These are phyloP conservation scores for Pectinophora gossypiella DNA, from an alignment of 1,140 invertebrate genomes.

Conservation along the genomic window DNA sequence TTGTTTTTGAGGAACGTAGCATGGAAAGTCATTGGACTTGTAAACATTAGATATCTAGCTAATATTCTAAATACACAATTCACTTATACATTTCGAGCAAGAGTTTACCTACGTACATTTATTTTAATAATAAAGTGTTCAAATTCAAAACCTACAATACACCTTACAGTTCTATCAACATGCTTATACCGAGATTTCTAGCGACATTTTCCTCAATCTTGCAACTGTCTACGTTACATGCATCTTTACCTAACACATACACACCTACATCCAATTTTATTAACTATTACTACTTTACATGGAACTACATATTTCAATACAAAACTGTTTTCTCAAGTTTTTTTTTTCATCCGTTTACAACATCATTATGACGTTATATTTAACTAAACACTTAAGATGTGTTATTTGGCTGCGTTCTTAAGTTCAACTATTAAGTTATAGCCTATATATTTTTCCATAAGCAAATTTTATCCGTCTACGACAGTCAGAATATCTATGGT, in stretches of 20 bases:
- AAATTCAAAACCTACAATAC: too few species aligned
- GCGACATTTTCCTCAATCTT: background rate
- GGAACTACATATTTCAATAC: constrained; percentile 22
- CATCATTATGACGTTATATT: background rate
- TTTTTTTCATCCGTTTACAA: background rate
- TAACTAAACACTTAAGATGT: too few species aligned
- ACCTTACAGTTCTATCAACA: background rate
- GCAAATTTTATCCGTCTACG: background rate
- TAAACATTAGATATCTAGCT: too few species aligned
- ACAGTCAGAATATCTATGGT: background rate
- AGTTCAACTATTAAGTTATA: background rate
- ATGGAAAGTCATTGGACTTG: too few species aligned
- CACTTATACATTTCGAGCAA: background rate
- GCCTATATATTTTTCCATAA: background rate
- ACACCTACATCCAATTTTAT: constrained; percentile 38
- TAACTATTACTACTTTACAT: constrained; percentile 41
- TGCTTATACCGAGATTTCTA: background rate
- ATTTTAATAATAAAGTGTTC: too few species aligned
- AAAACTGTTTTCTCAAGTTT: background rate
- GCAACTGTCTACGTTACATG: constrained; percentile 42
- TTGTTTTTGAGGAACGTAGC: too few species aligned
- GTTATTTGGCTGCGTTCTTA: background rate
- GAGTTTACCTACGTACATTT: background rate
- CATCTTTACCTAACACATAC: constrained; percentile 53
- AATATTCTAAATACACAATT: background rate